Evolutionary conservation across 1,140 invertebrate genomes (phyloP), one percentile per base, ranked within the genome.

Genomic region (Penaeus chinensis): DNA sequence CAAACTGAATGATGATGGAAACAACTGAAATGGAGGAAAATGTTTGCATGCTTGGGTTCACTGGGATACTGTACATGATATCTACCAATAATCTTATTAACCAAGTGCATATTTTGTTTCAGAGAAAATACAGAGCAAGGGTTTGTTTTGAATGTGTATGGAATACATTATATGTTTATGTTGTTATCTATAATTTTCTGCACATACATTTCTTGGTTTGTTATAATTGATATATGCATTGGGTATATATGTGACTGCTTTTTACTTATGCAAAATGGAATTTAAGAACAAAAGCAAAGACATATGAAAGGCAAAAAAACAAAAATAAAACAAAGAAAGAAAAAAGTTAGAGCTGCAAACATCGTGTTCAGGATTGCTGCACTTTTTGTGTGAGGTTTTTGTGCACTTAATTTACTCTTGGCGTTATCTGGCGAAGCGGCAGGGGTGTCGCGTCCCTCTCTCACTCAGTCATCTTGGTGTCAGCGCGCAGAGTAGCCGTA

Each of bases 391-490:
- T 61, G 82, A 84, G 80, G 80, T 82, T 84, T 79, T 76, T 27
- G 82, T 84, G 82, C 82, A 84, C 82, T 76, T 84, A 77, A 77
- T 84, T 84, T 77, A 84, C 71, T 84, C 82, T 84, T 84, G 71
- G 69, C 82, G 89, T 86, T 88, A 85, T 89, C 66, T 85, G 85
- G 79, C 78, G 63, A 74, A 86, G 60, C 86, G 80, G 80, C 81
- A 83, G 77, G 81, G 42, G 76, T 74, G 71, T 74, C 71, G 71
- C 71, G 71, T 74, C 71, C 71, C 71, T 74, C 71, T 74, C 71
- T 32, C 24, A 85, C 74, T 83, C 79, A 85, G 84, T 85, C 82
- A 89, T 77, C 82, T 84, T 84, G 82, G 82, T 84, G 82, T 77
- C 66, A 54, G 69, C 82, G 63, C 71, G 69, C 82, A 84, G 82